Evolutionary conservation across 2,113 vertebrate genomes (phyloP), one percentile per base, ranked within the genome.

Genomic region (Glaucidium brasilianum): DNA sequence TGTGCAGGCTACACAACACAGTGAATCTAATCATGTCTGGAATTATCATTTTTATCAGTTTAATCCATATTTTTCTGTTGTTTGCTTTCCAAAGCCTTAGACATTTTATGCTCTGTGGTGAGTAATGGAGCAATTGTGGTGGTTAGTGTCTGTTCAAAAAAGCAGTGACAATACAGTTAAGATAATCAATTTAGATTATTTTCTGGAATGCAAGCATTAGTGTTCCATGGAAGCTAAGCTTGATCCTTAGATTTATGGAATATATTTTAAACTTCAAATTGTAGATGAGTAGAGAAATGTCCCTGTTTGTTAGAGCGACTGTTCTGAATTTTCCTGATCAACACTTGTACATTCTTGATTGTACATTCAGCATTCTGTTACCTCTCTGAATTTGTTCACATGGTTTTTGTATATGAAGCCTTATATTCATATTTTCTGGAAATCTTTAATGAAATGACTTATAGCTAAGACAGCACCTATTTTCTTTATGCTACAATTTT

Each of bases 21-120:
- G 96, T 96, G 97, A 97, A 98, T 98, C 96, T 98, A 97, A 98
- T 98, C 98, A 97, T 95, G 96, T 96, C 97, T 96, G 96, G 97
- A 98, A 98, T 98, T 97, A 97, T 97, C 78, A 96, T 97, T 94
- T 98, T 98, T 98, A 97, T 98, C 98, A 97, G 95, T 92, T 98
- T 98, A 98, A 98, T 97, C 96, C 98, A 97, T 97, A 98, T 97
- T 98, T 98, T 97, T 94, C 86, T 96, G 94, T 95, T 96, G 93
- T 97, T 98, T 97, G 92, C 79, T 96, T 96, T 97, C 91, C 67
- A 94, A 94, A 96, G 93, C 94, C 89, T 94, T 95, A 96, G 77
- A 96, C 47, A 68, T 96, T 97, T 94, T 79, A 92, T 93, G 64
- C 37, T 53, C 73, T 78, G 41, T 92, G 64, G 78, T 97, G 91